A percentile compares a stretch with the other conserved stretches of the same genome.
phyloP scores from a whole-genome alignment of 2,797 vertebrate species.

The Mus caroli region DNA sequence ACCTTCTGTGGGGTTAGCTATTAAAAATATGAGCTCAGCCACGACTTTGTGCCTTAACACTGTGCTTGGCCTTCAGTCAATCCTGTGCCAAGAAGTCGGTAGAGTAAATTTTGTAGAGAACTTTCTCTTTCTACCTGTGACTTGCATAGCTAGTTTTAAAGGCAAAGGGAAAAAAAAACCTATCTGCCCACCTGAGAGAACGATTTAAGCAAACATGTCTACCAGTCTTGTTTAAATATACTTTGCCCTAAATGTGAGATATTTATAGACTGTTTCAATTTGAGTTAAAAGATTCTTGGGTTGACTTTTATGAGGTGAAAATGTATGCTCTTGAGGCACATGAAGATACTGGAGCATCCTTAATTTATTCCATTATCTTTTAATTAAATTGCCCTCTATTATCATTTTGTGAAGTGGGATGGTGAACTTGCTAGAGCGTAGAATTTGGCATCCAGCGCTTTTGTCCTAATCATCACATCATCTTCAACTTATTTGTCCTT shows the following conservation, averaged over 20 bases:
- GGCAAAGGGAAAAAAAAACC: not conserved
- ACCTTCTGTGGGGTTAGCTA: not conserved
- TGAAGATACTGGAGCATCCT: slow-evolving; percentile 69
- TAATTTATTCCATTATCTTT: slow-evolving; percentile 84
- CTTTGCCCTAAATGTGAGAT: slow-evolving; percentile 60
- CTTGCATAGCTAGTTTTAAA: not conserved
- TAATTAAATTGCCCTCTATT: slow-evolving; percentile 82
- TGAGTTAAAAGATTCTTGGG: slow-evolving; percentile 64
- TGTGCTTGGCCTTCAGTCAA: not conserved
- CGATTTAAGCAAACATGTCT: slow-evolving; percentile 70
- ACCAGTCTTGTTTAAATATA: slow-evolving; percentile 63
- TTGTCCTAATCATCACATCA: slow-evolving; percentile 25
- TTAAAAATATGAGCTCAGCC: not conserved
- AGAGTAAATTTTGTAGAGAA: not conserved
- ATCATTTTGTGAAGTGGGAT: slow-evolving; percentile 69
- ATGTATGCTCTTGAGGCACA: slow-evolving; percentile 70
- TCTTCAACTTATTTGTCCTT: slow-evolving; percentile 67
- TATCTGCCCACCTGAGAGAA: slow-evolving; percentile 25
- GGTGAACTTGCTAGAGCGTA: slow-evolving; percentile 68
- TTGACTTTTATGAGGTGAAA: slow-evolving; percentile 70
- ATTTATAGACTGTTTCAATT: slow-evolving; percentile 68
- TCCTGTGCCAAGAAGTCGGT: not conserved
- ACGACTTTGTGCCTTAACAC: not conserved
- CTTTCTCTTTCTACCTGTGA: slow-evolving; percentile 9
- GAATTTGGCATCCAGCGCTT: slow-evolving; percentile 56